Evolutionary conservation across 2,113 vertebrate species (phyloP).

Genomic region (Oreochromis spilurus): DNA sequence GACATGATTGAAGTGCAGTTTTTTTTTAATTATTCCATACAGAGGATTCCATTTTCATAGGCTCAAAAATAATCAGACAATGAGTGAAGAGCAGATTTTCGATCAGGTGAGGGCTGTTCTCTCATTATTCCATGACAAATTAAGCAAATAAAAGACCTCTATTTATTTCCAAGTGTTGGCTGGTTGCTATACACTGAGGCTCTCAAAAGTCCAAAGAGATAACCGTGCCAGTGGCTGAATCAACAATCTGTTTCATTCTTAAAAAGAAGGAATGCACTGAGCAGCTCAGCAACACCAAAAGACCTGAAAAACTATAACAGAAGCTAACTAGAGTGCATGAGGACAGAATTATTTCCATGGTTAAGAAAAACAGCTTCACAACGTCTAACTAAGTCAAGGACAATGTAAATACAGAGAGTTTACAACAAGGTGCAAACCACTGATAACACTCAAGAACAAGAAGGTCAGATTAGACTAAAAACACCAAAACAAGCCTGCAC

Average conservation of each 20-base stretch:
- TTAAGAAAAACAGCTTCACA: not conserved
- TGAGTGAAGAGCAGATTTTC: rapidly evolving
- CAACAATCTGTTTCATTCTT: not conserved
- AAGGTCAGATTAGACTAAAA: not conserved
- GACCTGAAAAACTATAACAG: not conserved
- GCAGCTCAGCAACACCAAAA: not conserved
- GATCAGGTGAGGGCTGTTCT: not conserved
- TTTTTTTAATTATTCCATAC: rapidly evolving
- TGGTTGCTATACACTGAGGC: not conserved
- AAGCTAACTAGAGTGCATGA: not conserved
- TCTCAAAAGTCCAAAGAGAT: not conserved
- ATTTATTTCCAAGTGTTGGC: not conserved
- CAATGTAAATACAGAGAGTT: not conserved
- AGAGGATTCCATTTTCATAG: not conserved
- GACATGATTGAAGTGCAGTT: not conserved
- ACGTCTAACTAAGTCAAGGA: not conserved
- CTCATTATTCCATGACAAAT: not conserved
- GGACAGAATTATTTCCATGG: not conserved
- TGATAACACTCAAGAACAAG: not conserved
- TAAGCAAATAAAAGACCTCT: not conserved
- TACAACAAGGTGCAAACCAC: not conserved
- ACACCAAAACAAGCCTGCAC: not conserved
- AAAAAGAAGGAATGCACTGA: not conserved
- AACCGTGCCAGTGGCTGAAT: not conserved
- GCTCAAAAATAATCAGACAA: not conserved